Base-by-base conservation (phyloP, 2,797 vertebrate genomes). In the Pachyuromys duprasi region DNA sequence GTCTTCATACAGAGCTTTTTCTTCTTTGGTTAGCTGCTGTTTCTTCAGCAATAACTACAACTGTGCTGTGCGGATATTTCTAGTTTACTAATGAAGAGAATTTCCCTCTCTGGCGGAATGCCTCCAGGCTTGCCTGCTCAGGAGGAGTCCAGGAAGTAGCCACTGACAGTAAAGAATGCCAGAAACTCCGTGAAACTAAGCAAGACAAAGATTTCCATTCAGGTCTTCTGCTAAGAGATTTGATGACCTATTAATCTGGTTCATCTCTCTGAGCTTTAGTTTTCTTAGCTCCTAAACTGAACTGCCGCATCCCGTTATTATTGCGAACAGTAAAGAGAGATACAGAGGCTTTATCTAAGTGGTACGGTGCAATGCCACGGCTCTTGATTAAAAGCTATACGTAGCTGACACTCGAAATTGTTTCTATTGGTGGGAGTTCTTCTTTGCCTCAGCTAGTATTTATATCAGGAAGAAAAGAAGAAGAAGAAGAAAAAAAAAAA, bases 271-370 rank as follows among this genome's bases (percentile, higher is more conserved):
- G 39, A 6, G 26, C 42, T 65, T 96, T 53, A 55, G 39, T 81
- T 88, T 96, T 90, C 91, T 93, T 42, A 83, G 65, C 70, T 97
- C n/a, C 93, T 86, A 88, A 96, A 82, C 62, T 81, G 14, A 82
- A 22, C 31, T 81, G 5, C 70, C 83, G 20, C 83, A 95, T 91
- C 39, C 31, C 90, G 42, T 31, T 95, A 28, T 86, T 63, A 74
- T 60, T 93, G 49, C 26, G 94, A 90, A 89, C 86, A 93, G 76
- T 78, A 62, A 69, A 89, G 75, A 42, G 49, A 69, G 5, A 42
- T 11, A 74, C 14, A 74, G n/a, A 3, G 0, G 74, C n/a, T 94
- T 75, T 72, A 8, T 83, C 39, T 65, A 95, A 67, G 14, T 11
- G 60, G 53, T 24, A 82, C 57, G 4, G 57, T 81, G 8, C 93